Evolutionary conservation across 2,797 vertebrate species (phyloP).

Genomic region (Falco concolor): DNA sequence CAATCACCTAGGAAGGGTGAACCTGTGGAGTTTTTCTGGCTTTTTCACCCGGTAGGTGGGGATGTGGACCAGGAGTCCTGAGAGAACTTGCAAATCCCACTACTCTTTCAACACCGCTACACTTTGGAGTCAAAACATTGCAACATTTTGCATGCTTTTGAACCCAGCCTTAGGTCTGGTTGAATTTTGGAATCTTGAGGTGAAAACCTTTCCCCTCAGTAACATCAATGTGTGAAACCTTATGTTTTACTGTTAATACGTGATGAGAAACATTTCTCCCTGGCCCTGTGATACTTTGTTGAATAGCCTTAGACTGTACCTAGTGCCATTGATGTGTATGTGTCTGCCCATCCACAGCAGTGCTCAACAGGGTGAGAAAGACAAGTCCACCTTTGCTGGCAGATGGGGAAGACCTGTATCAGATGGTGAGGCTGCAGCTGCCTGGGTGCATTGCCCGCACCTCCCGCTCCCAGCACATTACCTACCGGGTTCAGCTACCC

Average conservation of each 20-base stretch:
- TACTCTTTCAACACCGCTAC: not conserved
- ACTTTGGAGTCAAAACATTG: not conserved
- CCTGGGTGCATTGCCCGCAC: not conserved
- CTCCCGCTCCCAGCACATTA: not conserved
- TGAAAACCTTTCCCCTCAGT: not conserved
- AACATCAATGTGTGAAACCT: not conserved
- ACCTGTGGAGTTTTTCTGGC: not conserved
- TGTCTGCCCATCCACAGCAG: not conserved
- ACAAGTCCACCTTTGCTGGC: not conserved
- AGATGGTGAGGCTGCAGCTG: not conserved
- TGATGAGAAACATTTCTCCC: not conserved
- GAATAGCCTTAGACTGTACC: not conserved
- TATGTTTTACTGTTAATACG: not conserved
- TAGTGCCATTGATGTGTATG: rapidly evolving
- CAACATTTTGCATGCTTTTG: not conserved
- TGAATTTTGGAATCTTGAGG: not conserved
- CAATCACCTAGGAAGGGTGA: not conserved
- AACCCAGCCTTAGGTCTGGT: not conserved
- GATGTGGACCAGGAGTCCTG: not conserved
- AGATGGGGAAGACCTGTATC: not conserved
- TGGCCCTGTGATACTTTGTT: not conserved
- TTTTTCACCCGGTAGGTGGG: not conserved
- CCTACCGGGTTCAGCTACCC: not conserved
- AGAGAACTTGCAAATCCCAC: not conserved
- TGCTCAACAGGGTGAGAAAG: not conserved